These are phyloP conservation scores for Anastrepha obliqua DNA, from an alignment of 1,140 invertebrate genomes.

Conservation along the genomic window DNA sequence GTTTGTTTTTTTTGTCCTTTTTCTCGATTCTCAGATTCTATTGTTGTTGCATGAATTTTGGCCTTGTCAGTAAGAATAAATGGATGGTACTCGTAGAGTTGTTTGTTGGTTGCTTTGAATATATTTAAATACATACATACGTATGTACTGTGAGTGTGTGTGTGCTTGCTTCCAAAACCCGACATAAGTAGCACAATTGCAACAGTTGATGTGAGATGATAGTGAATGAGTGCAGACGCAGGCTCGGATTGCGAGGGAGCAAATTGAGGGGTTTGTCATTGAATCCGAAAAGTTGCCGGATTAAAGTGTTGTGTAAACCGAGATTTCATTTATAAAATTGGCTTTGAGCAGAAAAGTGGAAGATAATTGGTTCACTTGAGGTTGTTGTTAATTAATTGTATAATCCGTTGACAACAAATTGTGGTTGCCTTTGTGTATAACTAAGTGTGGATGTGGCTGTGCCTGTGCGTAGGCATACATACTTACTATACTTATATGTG, in stretches of 20 bases:
- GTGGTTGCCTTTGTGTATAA: background rate
- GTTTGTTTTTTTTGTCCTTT: too few relatives aligned
- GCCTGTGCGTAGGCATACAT: background rate
- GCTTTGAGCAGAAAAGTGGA: constrained; percentile 39
- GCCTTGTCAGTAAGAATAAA: constrained; percentile 37
- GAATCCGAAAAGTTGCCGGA: constrained; percentile 44
- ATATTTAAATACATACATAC: background rate
- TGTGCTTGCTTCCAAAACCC: background rate
- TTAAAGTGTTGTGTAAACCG: constrained; percentile 46
- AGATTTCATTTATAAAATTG: constrained; percentile 51
- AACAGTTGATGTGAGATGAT: background rate
- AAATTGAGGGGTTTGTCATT: constrained; percentile 38
- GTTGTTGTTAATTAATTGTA: constrained; percentile 48
- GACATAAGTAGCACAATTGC: background rate
- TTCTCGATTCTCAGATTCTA: background rate
- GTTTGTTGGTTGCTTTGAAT: background rate
- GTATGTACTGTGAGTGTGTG: background rate
- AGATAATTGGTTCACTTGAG: constrained; percentile 51
- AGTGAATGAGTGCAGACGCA: background rate
- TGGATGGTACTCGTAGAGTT: background rate
- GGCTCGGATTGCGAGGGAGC: background rate
- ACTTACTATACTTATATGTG: background rate
- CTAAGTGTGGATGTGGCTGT: background rate
- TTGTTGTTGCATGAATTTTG: constrained; percentile 29
- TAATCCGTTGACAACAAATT: constrained; percentile 52